phyloP scores from a whole-genome alignment of 2,888 invertebrate genomes.

The Eretmocerus hayati region DNA sequence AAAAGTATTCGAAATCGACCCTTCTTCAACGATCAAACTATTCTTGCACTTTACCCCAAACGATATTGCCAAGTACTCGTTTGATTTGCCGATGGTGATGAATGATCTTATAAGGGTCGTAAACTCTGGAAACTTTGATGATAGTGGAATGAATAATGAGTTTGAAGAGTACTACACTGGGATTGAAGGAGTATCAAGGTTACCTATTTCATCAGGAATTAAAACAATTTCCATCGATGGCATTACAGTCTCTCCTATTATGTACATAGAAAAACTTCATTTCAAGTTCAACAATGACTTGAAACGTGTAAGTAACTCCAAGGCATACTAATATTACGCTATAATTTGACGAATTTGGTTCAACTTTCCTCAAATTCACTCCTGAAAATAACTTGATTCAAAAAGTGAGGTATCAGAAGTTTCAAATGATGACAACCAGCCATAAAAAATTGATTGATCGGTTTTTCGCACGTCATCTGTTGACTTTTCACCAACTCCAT shows the following conservation, averaged over 20 bases:
- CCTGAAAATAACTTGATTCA: no score
- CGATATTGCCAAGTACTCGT: conserved; percentile 50
- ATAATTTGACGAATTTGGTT: no score
- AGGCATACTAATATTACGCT: no score
- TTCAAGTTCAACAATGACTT: conserved; percentile 24
- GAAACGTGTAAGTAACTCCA: conserved; percentile 24
- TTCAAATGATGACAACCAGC: no score
- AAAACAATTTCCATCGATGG: conserved; percentile 26
- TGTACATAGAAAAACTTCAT: conserved; percentile 27
- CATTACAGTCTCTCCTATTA: conserved; percentile 25
- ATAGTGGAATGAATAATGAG: no score
- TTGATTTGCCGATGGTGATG: conserved; percentile 55
- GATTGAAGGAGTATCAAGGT: conserved; percentile 5
- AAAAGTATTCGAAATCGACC: conserved; percentile 24
- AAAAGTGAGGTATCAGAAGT: no score
- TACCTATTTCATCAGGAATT: conserved; percentile 21
- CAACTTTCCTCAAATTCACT: no score
- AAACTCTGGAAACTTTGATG: no score
- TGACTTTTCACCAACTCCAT: no score
- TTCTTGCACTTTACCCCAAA: conserved; percentile 45
- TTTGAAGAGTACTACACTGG: conserved; percentile 10
- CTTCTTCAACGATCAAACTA: conserved; percentile 34
- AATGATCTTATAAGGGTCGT: no score
- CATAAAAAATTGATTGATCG: no score
- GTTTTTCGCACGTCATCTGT: no score